These are phyloP conservation scores for Siphlonurus alternatus DNA, from an alignment of 2,888 invertebrate genomes.

Conservation along the genomic window DNA sequence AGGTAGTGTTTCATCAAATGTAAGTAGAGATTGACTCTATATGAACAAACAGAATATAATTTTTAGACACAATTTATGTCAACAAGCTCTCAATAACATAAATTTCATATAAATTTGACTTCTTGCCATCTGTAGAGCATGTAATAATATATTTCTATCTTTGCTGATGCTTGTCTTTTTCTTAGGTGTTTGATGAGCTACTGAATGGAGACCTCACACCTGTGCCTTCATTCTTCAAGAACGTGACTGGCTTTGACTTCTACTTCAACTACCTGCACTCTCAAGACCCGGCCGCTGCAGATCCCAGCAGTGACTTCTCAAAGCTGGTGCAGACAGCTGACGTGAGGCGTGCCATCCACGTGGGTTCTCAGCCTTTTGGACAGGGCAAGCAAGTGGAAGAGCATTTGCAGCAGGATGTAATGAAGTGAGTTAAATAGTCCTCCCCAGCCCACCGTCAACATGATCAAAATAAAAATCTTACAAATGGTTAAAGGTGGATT, in stretches of 20 bases:
- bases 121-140: no score
- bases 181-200: constrained; percentile 41
- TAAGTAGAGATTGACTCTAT: no score
- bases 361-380: constrained; percentile 60
- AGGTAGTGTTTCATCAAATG: no score
- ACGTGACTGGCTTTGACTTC: constrained; percentile 56
- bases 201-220: constrained; percentile 48
- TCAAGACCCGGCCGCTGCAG: constrained; percentile 28
- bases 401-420: constrained; percentile 55
- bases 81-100: no score
- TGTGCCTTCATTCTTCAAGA: constrained; percentile 43
- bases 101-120: no score
- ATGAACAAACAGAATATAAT: no score
- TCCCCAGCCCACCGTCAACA: no score
- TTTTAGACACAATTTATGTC: no score
- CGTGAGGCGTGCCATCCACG: constrained; percentile 61
- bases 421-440: constrained; percentile 35
- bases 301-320: constrained; percentile 29
- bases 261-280: constrained; percentile 57
- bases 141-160: no score
- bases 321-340: constrained; percentile 42
- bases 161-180: constrained; percentile 2
- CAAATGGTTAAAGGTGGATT: no score
- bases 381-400: constrained; percentile 45
- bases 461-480: not conserved